phyloP scores from a whole-genome alignment of 1,140 invertebrate species.

The Armadillidium nasatum region DNA sequence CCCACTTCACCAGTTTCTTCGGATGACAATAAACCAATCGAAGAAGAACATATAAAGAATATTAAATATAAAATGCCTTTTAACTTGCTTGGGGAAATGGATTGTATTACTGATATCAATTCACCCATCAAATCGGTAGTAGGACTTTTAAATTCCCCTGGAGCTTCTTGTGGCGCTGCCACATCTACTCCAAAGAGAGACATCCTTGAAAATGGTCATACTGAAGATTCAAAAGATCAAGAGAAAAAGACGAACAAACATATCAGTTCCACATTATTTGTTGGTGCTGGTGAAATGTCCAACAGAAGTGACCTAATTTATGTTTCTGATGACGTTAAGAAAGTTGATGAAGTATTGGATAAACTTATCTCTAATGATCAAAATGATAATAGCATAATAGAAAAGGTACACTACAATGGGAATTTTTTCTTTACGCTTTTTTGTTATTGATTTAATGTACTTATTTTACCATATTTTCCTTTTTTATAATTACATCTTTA shows the following conservation, averaged over 20 bases:
- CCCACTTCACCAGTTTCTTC: conserved; percentile 33
- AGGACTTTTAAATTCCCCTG: neutral
- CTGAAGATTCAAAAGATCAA: neutral
- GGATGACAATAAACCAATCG: conserved; percentile 18
- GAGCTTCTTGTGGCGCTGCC: neutral
- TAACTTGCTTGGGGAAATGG: conserved; percentile 28
- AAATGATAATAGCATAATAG: neutral
- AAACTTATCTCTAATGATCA: neutral
- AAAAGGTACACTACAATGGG: too few species aligned
- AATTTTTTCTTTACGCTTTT: too few species aligned
- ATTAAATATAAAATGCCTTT: conserved; percentile 8
- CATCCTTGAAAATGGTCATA: neutral
- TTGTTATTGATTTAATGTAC: too few species aligned
- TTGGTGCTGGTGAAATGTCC: neutral
- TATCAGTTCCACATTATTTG: neutral
- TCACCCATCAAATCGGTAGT: conserved; percentile 24
- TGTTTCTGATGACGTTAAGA: neutral
- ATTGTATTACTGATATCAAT: conserved; percentile 22
- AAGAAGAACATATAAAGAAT: conserved; percentile 12
- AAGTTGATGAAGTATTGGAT: neutral
- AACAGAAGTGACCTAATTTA: neutral
- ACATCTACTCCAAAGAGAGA: neutral
- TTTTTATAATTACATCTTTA: too few species aligned
- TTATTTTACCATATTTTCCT: too few species aligned
- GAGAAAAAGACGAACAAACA: neutral